phyloP scores from a whole-genome alignment of 2,888 invertebrate species.

The Colostygia pectinataria region DNA sequence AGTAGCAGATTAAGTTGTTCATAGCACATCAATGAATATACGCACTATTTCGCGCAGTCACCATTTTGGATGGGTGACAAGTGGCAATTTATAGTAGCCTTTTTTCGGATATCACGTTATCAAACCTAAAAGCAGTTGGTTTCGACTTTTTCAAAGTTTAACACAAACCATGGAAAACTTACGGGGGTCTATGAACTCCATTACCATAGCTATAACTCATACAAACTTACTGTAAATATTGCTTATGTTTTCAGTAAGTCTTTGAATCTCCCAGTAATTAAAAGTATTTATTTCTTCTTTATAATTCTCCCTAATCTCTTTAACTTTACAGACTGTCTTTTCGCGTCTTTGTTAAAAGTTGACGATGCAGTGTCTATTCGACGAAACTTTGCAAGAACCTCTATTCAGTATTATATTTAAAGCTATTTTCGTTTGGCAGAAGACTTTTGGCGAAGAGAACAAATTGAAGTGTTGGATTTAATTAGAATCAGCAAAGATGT shows the following conservation, averaged over 20 bases:
- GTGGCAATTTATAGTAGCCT: too few species aligned
- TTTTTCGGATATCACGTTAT: too few species aligned
- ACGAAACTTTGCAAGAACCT: conserved; percentile 38
- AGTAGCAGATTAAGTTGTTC: too few species aligned
- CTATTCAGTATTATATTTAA: conserved; percentile 40
- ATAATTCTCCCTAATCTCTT: conserved; percentile 53
- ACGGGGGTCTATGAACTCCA: too few species aligned
- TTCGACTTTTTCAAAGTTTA: too few species aligned
- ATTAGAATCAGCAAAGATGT: conserved; percentile 63
- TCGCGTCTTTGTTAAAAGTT: conserved; percentile 56
- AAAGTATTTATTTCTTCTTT: conserved; percentile 6
- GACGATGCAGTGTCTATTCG: conserved; percentile 64
- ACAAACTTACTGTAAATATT: too few species aligned
- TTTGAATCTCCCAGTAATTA: conserved; percentile 7
- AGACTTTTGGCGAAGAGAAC: conserved; percentile 17
- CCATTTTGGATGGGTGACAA: too few species aligned
- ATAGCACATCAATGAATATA: too few species aligned
- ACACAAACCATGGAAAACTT: too few species aligned
- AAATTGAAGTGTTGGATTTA: conserved; percentile 55
- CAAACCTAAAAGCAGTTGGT: too few species aligned
- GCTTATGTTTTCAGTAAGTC: neutral
- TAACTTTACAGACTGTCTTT: conserved; percentile 50
- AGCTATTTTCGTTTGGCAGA: conserved; percentile 34
- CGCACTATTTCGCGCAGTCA: too few species aligned
- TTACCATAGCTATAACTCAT: too few species aligned